Percentiles rank a stretch among this genome's conserved stretches.
These are phyloP conservation scores for Pentamera pediparva DNA, from an alignment of 53 echinoderm and acorn worm genomes.

Conservation along the genomic window DNA sequence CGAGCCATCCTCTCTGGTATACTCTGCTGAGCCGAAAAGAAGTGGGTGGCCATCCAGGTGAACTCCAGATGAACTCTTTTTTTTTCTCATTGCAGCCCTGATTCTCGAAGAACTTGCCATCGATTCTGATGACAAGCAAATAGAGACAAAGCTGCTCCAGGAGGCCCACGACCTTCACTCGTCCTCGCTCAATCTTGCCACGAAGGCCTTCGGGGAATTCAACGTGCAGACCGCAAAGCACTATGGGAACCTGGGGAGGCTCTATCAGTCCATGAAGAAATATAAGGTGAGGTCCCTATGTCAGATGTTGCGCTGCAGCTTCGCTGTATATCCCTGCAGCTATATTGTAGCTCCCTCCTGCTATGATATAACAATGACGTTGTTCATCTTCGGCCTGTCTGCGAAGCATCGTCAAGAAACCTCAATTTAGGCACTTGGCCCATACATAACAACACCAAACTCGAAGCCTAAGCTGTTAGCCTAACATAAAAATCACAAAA, in stretches of 20 bases:
- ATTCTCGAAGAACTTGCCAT: constrained; percentile 97
- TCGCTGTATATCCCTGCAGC: no score
- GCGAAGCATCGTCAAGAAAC: no score
- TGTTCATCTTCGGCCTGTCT: no score
- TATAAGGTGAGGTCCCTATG: constrained; percentile 2
- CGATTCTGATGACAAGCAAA: constrained; percentile 82
- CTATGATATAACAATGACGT: no score
- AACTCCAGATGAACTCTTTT: no score
- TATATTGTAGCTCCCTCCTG: no score
- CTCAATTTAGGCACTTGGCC: background rate
- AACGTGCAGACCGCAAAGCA: constrained; percentile 99
- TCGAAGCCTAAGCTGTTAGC: no score
- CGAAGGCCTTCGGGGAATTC: constrained; percentile 93
- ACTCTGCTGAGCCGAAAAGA: no score
- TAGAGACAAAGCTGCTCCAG: constrained; percentile 83
- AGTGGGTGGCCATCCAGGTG: no score
- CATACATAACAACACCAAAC: background rate
- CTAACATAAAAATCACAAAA: no score
- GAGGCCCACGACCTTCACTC: constrained; percentile 95
- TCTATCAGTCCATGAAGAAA: constrained; percentile 85
- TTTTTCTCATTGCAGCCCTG: constrained; percentile 51
- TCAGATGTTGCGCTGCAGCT: no score
- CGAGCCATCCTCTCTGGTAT: no score
- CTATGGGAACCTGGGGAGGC: constrained; percentile 89
- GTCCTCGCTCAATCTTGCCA: constrained; percentile 92